phyloP scores from a whole-genome alignment of 2,888 invertebrate genomes.

The Trachelus iudaicus region DNA sequence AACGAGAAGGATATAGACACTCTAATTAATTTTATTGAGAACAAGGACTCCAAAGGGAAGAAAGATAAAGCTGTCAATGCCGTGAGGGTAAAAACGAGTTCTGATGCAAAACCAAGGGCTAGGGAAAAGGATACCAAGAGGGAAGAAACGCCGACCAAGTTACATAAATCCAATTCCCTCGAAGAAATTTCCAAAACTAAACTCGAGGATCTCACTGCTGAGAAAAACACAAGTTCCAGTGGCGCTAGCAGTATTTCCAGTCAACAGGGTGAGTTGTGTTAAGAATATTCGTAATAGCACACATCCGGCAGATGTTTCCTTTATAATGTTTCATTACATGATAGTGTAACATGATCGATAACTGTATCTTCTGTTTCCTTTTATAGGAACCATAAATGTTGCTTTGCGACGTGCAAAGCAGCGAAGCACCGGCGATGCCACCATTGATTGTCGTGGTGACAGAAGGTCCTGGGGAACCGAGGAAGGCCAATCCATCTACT shows the following conservation, averaged over 20 bases:
- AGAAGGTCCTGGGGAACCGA: slow-evolving; percentile 78
- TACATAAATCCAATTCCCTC: slow-evolving; percentile 81
- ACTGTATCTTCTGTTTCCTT: background rate
- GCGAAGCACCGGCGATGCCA: slow-evolving; percentile 56
- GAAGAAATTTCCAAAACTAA: slow-evolving; percentile 84
- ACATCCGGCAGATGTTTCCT: background rate
- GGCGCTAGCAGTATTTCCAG: slow-evolving; percentile 59
- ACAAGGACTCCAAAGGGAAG: slow-evolving; percentile 63
- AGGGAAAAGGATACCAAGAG: slow-evolving; percentile 64
- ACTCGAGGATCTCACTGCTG: slow-evolving; percentile 76
- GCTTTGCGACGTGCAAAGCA: slow-evolving; percentile 58
- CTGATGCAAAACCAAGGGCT: slow-evolving; percentile 58
- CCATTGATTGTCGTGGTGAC: slow-evolving; percentile 60
- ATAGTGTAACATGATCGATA: background rate
- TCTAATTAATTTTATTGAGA: slow-evolving; percentile 83
- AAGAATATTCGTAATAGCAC: background rate
- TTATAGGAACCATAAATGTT: slow-evolving; percentile 46
- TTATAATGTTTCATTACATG: background rate
- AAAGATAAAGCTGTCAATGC: slow-evolving; percentile 56
- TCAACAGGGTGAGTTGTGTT: slow-evolving; percentile 51
- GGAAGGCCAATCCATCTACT: slow-evolving; percentile 69
- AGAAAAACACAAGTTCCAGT: slow-evolving; percentile 58
- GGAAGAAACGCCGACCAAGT: slow-evolving; percentile 62
- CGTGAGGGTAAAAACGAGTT: slow-evolving; percentile 59
- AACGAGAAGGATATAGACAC: slow-evolving; percentile 82